Conservation (phyloP, 2,797 vertebrate genomes). For the Syngnathus rostellatus region DNA sequence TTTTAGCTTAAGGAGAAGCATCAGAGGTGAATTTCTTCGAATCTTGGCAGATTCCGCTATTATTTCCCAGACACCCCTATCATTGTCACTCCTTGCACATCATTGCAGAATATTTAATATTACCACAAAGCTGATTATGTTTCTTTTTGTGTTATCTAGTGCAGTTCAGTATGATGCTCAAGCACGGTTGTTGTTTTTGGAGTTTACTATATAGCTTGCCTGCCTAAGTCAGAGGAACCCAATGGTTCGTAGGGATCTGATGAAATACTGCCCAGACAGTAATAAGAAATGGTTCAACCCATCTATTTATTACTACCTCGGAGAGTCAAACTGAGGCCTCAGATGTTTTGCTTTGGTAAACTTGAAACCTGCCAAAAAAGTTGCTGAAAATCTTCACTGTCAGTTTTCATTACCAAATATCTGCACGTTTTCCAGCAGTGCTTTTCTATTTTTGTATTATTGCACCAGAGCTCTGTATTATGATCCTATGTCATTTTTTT, state of each 20-base stretch:
- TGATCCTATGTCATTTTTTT: not conserved
- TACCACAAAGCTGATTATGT: slow-evolving; percentile 1
- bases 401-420: not conserved
- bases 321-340: not conserved
- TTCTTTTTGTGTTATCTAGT: not conserved
- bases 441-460: not conserved
- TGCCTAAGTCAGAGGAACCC: not conserved
- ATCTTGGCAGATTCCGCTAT: not conserved
- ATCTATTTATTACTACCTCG: not conserved
- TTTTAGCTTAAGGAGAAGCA: not conserved
- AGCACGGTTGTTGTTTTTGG: slow-evolving; percentile 2
- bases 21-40: not conserved
- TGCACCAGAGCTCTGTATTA: not conserved
- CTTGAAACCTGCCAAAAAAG: not conserved
- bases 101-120: slow-evolving; percentile 1
- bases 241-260: not conserved
- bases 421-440: not conserved
- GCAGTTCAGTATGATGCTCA: not conserved
- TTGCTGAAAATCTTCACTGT: not conserved
- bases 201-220: not conserved
- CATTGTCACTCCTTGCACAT: not conserved
- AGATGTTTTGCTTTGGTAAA: slow-evolving; percentile 7
- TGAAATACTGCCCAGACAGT: not conserved
- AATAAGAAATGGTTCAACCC: not conserved
- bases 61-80: not conserved